These are phyloP conservation scores for Ectemnius cavifrons DNA, from an alignment of 2,888 invertebrate genomes.

Conservation along the genomic window DNA sequence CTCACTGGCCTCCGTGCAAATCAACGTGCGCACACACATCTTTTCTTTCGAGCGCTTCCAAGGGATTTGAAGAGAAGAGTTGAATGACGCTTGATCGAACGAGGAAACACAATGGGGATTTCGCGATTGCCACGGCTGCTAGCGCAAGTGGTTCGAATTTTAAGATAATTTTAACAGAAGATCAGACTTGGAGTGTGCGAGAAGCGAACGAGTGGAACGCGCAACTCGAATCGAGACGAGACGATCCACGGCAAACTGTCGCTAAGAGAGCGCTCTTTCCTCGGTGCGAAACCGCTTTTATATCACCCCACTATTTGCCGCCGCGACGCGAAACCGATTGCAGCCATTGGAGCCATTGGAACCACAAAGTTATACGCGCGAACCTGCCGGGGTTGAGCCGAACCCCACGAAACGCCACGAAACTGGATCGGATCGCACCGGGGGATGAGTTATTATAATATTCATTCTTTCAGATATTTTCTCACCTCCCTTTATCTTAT, in stretches of 20 bases:
- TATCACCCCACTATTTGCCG: conserved; percentile 5
- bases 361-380: background rate
- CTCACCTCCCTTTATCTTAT: too few species aligned
- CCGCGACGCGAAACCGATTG: background rate
- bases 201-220: background rate
- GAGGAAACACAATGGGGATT: too few species aligned
- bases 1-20: conserved; percentile 47
- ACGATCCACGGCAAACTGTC: background rate
- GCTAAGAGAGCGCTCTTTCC: background rate
- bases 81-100: background rate
- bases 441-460: conserved; percentile 1
- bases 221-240: background rate
- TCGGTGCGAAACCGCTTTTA: background rate
- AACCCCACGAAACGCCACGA: background rate
- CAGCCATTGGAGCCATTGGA: too few species aligned
- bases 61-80: background rate
- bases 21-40: conserved; percentile 69
- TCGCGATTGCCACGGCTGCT: too few species aligned
- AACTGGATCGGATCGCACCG: background rate
- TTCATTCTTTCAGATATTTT: background rate
- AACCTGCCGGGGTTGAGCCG: background rate
- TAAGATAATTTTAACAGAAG: too few species aligned
- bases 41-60: conserved; percentile 12
- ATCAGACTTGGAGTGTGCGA: background rate
- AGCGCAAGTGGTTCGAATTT: too few species aligned